Evolutionary conservation across 1,140 invertebrate genomes (phyloP).

Genomic region (Condylostylus longicornis): DNA sequence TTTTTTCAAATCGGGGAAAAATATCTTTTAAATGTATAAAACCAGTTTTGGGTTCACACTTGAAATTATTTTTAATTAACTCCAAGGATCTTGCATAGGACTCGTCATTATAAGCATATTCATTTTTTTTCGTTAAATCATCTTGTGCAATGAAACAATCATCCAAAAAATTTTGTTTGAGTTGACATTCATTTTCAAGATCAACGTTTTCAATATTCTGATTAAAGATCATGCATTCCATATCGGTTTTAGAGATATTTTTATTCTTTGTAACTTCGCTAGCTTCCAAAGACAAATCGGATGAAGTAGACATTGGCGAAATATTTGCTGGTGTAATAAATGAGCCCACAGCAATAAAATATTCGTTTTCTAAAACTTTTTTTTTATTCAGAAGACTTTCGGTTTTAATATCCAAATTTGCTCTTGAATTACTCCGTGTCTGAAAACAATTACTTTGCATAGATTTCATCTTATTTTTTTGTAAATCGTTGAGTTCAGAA

Average conservation of each 20-base stretch:
- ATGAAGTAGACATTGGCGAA: constrained; percentile 28
- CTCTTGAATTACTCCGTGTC: no score
- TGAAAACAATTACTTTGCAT: constrained; percentile 19
- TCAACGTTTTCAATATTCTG: no score
- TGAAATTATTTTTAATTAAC: constrained; percentile 8
- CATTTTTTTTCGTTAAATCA: no score
- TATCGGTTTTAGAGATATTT: background rate
- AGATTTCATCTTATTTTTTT: constrained; percentile 22
- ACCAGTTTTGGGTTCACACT: constrained; percentile 4
- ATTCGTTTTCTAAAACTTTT: constrained; percentile 17
- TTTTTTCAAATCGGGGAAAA: no score
- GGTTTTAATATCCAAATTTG: constrained; percentile 8
- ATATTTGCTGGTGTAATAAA: constrained; percentile 3
- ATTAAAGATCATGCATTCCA: no score
- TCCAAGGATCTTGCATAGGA: constrained; percentile 10
- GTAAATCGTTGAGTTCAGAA: constrained; percentile 15
- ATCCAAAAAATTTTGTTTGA: background rate
- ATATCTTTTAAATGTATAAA: constrained; percentile 8
- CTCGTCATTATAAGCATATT: constrained; percentile 8
- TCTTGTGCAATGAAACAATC: background rate
- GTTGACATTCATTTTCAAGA: no score
- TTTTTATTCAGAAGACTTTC: constrained; percentile 12
- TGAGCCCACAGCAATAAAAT: constrained; percentile 8
- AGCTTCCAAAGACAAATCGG: constrained; percentile 13
- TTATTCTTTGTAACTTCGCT: background rate